phyloP scores from a whole-genome alignment of 1,140 invertebrate genomes.

The Drosophila pseudoananassae region DNA sequence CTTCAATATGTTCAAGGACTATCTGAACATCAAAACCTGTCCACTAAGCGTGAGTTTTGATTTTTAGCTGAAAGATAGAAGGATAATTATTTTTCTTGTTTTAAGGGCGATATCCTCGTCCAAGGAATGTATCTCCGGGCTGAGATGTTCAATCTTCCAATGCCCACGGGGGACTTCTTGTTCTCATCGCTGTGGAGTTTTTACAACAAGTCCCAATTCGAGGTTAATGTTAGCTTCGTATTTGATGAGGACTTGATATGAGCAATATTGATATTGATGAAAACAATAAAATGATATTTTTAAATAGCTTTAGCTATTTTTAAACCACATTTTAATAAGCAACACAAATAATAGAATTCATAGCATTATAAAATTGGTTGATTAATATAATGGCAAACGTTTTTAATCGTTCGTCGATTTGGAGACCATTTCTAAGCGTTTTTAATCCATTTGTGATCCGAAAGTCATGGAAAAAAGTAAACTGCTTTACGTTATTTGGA shows the following conservation, averaged over 20 bases:
- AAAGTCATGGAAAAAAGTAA: no score
- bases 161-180: neutral
- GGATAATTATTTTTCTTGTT: neutral
- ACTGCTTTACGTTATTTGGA: no score
- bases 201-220: neutral
- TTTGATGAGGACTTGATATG: neutral
- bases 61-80: no score
- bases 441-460: no score
- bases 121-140: neutral
- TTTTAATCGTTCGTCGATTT: no score
- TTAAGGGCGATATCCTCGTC: neutral
- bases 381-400: no score
- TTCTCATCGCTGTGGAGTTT: neutral
- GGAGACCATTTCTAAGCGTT: no score
- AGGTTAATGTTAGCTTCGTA: neutral
- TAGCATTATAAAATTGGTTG: no score
- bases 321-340: no score
- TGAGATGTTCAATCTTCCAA: neutral
- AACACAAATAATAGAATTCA: no score
- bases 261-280: neutral
- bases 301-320: no score
- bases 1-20: neutral
- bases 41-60: neutral
- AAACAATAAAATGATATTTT: neutral
- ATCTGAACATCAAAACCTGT: neutral